Base-by-base conservation (phyloP, 2,888 invertebrate genomes). In the Griposia aprilina region DNA sequence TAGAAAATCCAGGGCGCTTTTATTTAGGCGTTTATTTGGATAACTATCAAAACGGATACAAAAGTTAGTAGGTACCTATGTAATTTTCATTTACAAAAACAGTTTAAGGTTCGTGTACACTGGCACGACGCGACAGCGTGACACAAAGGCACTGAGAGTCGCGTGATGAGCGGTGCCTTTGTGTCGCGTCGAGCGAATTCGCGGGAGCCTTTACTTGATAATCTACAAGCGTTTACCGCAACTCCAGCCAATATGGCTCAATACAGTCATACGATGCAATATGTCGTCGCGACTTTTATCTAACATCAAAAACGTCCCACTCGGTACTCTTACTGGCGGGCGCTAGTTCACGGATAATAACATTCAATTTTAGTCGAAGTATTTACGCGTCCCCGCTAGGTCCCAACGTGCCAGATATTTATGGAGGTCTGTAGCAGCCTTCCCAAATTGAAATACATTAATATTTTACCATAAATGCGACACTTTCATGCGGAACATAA, bases 391-490 rank as follows among this genome's bases (percentile, higher is more conserved):
- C 93, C 92, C 93, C 93, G 90, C 91, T 92, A 93, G 93, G 93
- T 92, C 92, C 93, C 92, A 91, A 87, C 93, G 93, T 94, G 92
- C 92, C 93, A 92, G 94, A 95, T 96, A 96, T 97, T 97, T 97
- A 97, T 96, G 95, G 95, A 94, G 96, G 96, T 96, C 95, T 95
- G 93, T 94, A 94, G 94, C 94, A 94, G 94, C 94, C 94, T 94
- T 92, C 93, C 95, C 96, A 96, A 97, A 97, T 96, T 97, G 96
- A 96, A 97, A 97, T 96, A 96, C 96, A 97, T 97, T 97, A 96
- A 97, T 97, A 97, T 96, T 96, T 96, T 96, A 96, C 95, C 96
- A 96, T 96, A 96, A 96, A 96, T 94, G 96, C 96, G 96, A 97
- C 96, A 96, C 94, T 96, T 96, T 96, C 96, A 94, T 94, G 94